Conservation (phyloP, 2,113 vertebrate genomes). For the Engraulis encrasicolus region DNA sequence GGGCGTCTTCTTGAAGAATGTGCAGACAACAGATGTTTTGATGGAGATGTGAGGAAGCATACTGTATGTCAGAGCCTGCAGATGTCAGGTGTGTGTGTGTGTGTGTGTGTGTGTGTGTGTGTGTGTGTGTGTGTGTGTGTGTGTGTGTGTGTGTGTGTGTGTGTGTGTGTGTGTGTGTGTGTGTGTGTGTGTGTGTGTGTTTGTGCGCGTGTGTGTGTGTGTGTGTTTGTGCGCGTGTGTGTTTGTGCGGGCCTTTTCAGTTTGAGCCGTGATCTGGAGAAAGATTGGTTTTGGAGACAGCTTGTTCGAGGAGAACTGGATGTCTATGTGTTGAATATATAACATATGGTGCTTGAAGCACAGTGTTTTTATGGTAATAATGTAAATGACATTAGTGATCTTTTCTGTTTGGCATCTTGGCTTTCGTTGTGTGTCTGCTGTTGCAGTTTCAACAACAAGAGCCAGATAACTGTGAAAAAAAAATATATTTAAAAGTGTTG, state of each 20-base stretch:
- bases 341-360: neutral
- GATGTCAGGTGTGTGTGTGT: too few species aligned
- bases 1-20: neutral
- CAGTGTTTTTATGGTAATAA: neutral
- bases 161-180: slow-evolving; percentile 4
- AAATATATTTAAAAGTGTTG: too few species aligned
- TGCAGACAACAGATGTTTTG: neutral
- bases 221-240: neutral
- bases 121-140: neutral
- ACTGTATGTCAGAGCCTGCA: slow-evolving; percentile 1
- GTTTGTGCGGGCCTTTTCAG: neutral
- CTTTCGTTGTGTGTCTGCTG: too few species aligned
- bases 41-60: neutral
- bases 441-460: too few species aligned
- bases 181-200: neutral
- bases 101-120: slow-evolving; percentile 11
- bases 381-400: neutral
- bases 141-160: neutral
- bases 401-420: neutral
- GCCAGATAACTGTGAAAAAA: too few species aligned
- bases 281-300: neutral
- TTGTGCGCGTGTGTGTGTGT: neutral
- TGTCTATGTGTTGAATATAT: neutral
- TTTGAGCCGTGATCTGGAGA: neutral
- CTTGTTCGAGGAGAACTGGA: neutral